Percentiles rank a stretch among this genome's conserved stretches.
Evolutionary conservation across 2,888 invertebrate genomes (phyloP).

Genomic region (Trichopria drosophilae): DNA sequence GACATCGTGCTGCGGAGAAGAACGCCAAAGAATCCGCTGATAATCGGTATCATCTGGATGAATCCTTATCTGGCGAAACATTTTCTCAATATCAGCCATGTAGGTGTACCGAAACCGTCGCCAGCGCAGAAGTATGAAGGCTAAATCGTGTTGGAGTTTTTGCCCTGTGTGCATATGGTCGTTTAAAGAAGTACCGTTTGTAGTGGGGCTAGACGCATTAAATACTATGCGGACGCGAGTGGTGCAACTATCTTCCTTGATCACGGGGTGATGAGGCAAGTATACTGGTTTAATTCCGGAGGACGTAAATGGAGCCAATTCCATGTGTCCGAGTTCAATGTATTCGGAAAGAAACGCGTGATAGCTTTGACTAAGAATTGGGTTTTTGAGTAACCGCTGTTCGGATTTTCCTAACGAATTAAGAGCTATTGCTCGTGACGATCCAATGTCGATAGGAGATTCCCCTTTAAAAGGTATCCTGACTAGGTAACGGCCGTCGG

Average conservation of each 20-base stretch:
- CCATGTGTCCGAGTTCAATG: background rate
- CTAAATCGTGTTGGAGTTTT: background rate
- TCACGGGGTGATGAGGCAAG: slow-evolving; percentile 7
- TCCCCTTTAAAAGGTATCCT: too few species aligned
- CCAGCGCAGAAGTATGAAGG: background rate
- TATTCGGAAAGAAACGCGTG: background rate
- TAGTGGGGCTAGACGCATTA: background rate
- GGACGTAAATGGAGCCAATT: background rate
- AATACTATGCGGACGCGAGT: background rate
- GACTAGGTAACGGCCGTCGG: too few species aligned
- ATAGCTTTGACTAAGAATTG: too few species aligned
- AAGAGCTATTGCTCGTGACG: too few species aligned
- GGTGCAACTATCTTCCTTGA: background rate
- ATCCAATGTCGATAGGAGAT: too few species aligned
- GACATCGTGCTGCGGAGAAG: too few species aligned
- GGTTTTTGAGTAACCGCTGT: too few species aligned
- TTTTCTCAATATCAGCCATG: background rate
- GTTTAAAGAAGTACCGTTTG: background rate
- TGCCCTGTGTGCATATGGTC: background rate
- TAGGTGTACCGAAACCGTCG: background rate
- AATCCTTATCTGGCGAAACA: background rate
- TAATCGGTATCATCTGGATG: background rate
- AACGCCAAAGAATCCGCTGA: background rate
- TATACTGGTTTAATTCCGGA: background rate
- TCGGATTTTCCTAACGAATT: too few species aligned